Percentiles rank a stretch among this genome's conserved stretches.
These are phyloP conservation scores for Philhelius pedissequus DNA, from an alignment of 2,888 invertebrate genomes.

Conservation along the genomic window DNA sequence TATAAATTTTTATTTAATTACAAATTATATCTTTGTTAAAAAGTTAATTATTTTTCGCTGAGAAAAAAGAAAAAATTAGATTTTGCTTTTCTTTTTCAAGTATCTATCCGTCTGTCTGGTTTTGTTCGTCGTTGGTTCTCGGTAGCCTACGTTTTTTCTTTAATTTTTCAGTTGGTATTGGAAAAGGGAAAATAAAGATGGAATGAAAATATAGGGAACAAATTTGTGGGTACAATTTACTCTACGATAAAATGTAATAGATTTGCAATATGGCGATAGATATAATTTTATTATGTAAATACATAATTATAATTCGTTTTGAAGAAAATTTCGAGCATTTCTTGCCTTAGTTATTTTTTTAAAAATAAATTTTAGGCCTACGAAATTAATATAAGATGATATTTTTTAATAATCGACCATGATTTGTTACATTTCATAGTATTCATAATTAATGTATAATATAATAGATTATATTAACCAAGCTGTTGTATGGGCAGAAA, in stretches of 20 bases:
- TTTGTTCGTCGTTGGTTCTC: slow-evolving; percentile 16
- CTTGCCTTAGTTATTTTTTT: too few relatives aligned
- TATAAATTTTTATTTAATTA: slow-evolving; percentile 5
- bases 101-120: slow-evolving; percentile 52
- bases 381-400: too few relatives aligned
- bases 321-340: too few relatives aligned
- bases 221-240: slow-evolving; percentile 10
- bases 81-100: slow-evolving; percentile 18
- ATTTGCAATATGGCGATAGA: too few relatives aligned
- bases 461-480: not conserved
- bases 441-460: not conserved
- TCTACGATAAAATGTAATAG: slow-evolving; percentile 52
- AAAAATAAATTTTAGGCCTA: too few relatives aligned
- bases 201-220: slow-evolving; percentile 48
- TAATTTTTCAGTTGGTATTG: slow-evolving; percentile 25
- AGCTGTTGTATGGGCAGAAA: not conserved
- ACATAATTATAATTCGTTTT: too few relatives aligned
- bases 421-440: too few relatives aligned
- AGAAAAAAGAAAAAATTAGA: not conserved
- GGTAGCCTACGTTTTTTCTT: slow-evolving; percentile 30
- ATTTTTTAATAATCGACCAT: too few relatives aligned
- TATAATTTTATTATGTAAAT: too few relatives aligned
- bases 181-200: slow-evolving; percentile 32
- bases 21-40: not conserved
- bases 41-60: not conserved